Evolutionary conservation across 1,140 invertebrate genomes (phyloP).

Genomic region (Drosophila subobscura): DNA sequence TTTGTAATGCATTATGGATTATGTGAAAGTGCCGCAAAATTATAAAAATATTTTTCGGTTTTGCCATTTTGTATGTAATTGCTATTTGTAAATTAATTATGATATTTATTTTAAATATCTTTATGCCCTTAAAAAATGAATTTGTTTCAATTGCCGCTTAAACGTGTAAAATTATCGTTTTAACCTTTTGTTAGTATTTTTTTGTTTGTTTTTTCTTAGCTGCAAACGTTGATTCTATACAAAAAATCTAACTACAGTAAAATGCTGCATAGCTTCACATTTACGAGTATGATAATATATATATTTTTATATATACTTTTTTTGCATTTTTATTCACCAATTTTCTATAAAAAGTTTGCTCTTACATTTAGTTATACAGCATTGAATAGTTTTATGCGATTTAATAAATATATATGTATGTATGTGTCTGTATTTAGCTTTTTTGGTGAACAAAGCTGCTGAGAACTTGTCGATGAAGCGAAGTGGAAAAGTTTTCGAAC

Average conservation of each 20-base stretch:
- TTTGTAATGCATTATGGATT: slow-evolving; percentile 43
- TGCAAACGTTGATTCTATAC: slow-evolving; percentile 71
- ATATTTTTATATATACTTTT: slow-evolving; percentile 55
- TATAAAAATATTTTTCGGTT: slow-evolving; percentile 58
- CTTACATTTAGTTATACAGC: slow-evolving; percentile 65
- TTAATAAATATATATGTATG: slow-evolving; percentile 55
- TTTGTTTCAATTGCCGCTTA: slow-evolving; percentile 52
- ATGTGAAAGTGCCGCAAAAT: slow-evolving; percentile 68
- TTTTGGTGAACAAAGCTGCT: slow-evolving; percentile 58
- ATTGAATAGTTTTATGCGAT: slow-evolving; percentile 69
- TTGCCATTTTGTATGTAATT: slow-evolving; percentile 39
- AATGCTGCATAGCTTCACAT: slow-evolving; percentile 73
- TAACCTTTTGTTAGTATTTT: slow-evolving; percentile 30
- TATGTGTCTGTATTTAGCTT: slow-evolving; percentile 29
- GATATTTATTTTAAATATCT: slow-evolving; percentile 51
- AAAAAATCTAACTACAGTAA: slow-evolving; percentile 80
- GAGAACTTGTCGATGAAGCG: slow-evolving; percentile 21
- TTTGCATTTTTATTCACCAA: slow-evolving; percentile 45
- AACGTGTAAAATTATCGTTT: slow-evolving; percentile 64
- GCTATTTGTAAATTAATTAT: slow-evolving; percentile 60
- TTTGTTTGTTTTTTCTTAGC: slow-evolving; percentile 50
- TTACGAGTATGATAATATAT: slow-evolving; percentile 69
- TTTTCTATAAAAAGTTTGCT: slow-evolving; percentile 73
- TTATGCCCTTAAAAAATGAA: slow-evolving; percentile 71
- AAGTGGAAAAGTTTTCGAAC: slow-evolving; percentile 18